Percentiles rank a stretch among this genome's conserved stretches.
These are phyloP conservation scores for Drosophila mimica DNA, from an alignment of 2,888 invertebrate species.

Conservation along the genomic window DNA sequence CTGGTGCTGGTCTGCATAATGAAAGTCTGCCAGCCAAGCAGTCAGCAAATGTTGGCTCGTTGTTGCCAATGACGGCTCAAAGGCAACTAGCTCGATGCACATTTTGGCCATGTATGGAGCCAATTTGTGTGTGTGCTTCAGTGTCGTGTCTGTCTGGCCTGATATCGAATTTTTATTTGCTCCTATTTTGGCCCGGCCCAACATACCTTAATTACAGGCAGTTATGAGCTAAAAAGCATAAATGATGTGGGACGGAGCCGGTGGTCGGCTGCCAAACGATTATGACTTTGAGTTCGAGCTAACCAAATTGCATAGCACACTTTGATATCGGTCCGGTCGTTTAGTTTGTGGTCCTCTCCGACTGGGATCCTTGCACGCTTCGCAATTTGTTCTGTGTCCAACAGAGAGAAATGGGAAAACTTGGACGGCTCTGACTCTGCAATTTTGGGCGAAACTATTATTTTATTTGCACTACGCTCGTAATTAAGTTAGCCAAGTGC, in stretches of 20 bases:
- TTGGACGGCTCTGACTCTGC: slow-evolving; percentile 58
- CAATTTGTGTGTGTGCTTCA: slow-evolving; percentile 52
- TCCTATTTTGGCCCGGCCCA: slow-evolving; percentile 43
- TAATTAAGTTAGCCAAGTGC: slow-evolving; percentile 80
- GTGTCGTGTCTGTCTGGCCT: slow-evolving; percentile 23
- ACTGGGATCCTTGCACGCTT: slow-evolving; percentile 15
- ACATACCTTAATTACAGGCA: slow-evolving; percentile 80
- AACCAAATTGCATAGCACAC: slow-evolving; percentile 67
- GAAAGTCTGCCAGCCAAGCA: slow-evolving; percentile 32
- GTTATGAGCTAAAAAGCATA: slow-evolving; percentile 80
- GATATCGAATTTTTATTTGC: slow-evolving; percentile 73
- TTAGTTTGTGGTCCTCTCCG: slow-evolving; percentile 28
- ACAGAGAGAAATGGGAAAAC: slow-evolving; percentile 34
- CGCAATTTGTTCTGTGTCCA: slow-evolving; percentile 29
- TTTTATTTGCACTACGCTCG: slow-evolving; percentile 66
- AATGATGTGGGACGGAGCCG: slow-evolving; percentile 58
- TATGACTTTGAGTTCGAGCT: slow-evolving; percentile 70
- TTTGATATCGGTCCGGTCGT: slow-evolving; percentile 26
- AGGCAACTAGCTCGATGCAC: slow-evolving; percentile 60
- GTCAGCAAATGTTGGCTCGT: slow-evolving; percentile 62
- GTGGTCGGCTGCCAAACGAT: slow-evolving; percentile 56
- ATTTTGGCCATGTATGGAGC: slow-evolving; percentile 33
- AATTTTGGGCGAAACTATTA: slow-evolving; percentile 60
- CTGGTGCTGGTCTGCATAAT: slow-evolving; percentile 18
- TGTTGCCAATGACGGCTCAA: slow-evolving; percentile 71